Evolutionary conservation across 2,113 vertebrate genomes (phyloP), one percentile per base, ranked within the genome.

Genomic region (Rallus limicola): DNA sequence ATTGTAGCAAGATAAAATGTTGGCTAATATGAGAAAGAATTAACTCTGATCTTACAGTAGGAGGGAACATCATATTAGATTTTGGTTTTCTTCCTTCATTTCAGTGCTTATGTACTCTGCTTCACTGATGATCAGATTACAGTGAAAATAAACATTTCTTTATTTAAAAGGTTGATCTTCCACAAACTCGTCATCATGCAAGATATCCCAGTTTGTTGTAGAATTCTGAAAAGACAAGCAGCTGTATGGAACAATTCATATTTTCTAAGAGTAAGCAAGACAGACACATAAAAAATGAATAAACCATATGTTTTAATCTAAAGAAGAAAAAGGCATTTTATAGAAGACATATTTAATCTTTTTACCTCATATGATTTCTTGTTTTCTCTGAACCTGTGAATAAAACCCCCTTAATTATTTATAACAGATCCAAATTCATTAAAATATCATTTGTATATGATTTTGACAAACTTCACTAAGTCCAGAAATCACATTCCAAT

Each of bases 121-220:
- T 93, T 97, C 84, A 80, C 7, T 82, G 70, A 78, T 81, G 40
- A 92, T 90, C 82, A 80, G 42, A 93, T 95, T 86, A 90, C 15
- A 62, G n/a, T 78, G 60, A 92, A 79, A 60, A 85, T 19, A 80
- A 75, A 29, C 48, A 75, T 53, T 86, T 88, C 64, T 87, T 94
- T 81, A 53, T 70, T 93, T 60, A 79, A 72, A 68, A 88, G 31
- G 48, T 28, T 88, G 21, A 75, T 81, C 93, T 93, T 82, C 50
- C 46, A 72, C 31, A 88, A 88, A 74, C 1, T n/a, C 26, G 82
- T 87, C 4, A 58, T 52, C n/a, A 82, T 76, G 40, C 21, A 83
- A 68, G 8, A 44, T 78, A 93, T 44, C 26, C 19, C 40, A 65
- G 15, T 68, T 91, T 67, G 23, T 70, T 86, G 75, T 16, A 80